Base-by-base conservation (phyloP, 1,140 invertebrate species). In the Pseudomyrmex pallidus region DNA sequence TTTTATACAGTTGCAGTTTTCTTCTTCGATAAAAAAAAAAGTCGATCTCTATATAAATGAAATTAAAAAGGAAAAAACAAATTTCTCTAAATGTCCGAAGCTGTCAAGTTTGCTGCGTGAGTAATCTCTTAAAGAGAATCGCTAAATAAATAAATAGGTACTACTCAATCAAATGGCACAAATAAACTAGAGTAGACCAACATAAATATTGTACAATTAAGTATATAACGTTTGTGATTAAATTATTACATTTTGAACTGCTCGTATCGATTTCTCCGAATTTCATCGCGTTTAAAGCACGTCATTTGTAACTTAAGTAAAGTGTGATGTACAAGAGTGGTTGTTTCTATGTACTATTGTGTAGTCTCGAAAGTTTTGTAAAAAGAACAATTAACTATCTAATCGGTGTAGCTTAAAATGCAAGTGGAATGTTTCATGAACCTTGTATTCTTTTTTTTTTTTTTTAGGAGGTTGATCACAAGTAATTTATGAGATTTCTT, bases 381-480 rank as follows among this genome's bases (percentile, higher is more conserved):
- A 85, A 85, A 87, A 89, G 83, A 59, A 61, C 17, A 59, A 62
- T 76, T 48, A 56, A 17, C 59, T 68, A 62, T 82, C 46, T 61
- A 59, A 15, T 22, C 72, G 70, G 83, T 85, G 73, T 67, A 86
- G 84, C 59, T 89, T 76, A 87, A 91, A 91, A 91, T 91, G 90
- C 90, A 64, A 90, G 82, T 91, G 90, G 90, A 91, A 91, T 91
- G 90, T 87, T 85, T 10, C 48, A 56, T 83, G 46, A 17, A 83
- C 35, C 84, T 89, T 76, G 85, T 87, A 76, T 68, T 52, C 62
- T 77, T 77, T 52, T 10, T n/a, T 84, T 35, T 35, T 35, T 7
- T 35, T 35, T 35, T 35, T 83, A 90, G 25, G 70, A 87, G 68
- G 46, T 85, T 85, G 87, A 90, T 88, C 72, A 77, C 87, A 89